Evolutionary conservation across 2,888 invertebrate genomes (phyloP).

Genomic region (Flexamia atlantica): DNA sequence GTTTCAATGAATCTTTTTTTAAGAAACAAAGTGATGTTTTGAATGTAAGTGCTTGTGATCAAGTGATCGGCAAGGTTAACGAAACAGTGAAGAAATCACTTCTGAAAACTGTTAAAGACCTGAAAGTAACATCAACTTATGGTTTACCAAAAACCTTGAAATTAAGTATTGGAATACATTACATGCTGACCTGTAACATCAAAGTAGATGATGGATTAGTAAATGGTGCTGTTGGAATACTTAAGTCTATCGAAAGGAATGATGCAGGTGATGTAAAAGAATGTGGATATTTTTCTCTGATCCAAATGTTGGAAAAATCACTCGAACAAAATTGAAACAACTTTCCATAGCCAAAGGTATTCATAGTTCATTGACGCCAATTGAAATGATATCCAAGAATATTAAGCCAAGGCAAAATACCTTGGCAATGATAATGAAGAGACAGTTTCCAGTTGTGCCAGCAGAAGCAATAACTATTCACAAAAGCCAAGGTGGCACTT

Average conservation of each 20-base stretch:
- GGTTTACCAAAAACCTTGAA: neutral
- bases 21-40: neutral
- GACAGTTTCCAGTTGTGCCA: no score
- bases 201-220: conserved; percentile 1
- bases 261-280: neutral
- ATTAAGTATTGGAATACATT: neutral
- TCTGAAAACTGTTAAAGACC: neutral
- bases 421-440: no score
- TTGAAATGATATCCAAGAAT: no score
- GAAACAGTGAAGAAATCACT: conserved; percentile 2
- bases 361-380: neutral
- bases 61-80: neutral
- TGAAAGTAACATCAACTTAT: neutral
- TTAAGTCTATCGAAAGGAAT: neutral
- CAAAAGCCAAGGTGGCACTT: no score
- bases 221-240: neutral
- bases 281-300: neutral
- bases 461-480: no score
- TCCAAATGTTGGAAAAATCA: neutral
- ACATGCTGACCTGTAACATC: neutral
- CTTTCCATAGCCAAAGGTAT: neutral
- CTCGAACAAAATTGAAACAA: neutral
- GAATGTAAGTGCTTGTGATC: neutral
- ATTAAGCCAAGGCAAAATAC: no score
- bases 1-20: neutral